Evolutionary conservation across 1,140 invertebrate genomes (phyloP), one percentile per base, ranked within the genome.

Genomic region (Bombus superbus): DNA sequence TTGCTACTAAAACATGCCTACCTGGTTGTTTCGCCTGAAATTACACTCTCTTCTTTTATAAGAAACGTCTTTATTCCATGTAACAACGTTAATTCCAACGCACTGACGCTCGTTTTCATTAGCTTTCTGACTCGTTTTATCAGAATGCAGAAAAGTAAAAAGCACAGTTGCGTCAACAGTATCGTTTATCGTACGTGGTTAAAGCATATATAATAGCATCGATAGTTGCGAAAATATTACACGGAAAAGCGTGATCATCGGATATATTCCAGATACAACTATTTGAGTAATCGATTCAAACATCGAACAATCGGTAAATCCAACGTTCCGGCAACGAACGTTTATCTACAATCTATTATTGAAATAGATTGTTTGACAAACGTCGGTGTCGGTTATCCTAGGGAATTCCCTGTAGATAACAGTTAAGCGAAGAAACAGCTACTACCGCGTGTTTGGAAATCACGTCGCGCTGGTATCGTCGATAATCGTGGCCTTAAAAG

Each of bases 381-480:
- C 28, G 25, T 66, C 64, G 9, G 10, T 3, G 5, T 13, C 15
- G 32, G 32, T n/a, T 71, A 62, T 59, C n/a, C 18, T 15, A 35
- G 71, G 18, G 28, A 76, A 66, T 76, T 32, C 62, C 59, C 35
- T 22, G 9, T 10, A 13, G 81, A 77, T 83, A 68, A 77, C 32
- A 11, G 15, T 13, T 3, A 10, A 42, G 18, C 42, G 18, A 28
- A 40, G 40, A 28, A 42, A 47, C n/a, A 59, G 25, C 35, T 8
- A 25, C 28, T 32, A 11, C 1, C 11, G 57, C 53, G 40, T 74
- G 42, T 82, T 40, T n/a, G 42, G 18, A 64, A 64, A 64, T 47
- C 68, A 15, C 69, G 18, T 8, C n/a, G 42, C n/a, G 10, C 15
- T 62, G 44, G 32, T 42, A 18, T 53, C 38, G 44, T 18, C 69